A percentile compares a stretch with the other conserved stretches of the same genome.
These are phyloP conservation scores for Meloidogyne exigua DNA, from an alignment of 1,140 invertebrate genomes.

Conservation along the genomic window DNA sequence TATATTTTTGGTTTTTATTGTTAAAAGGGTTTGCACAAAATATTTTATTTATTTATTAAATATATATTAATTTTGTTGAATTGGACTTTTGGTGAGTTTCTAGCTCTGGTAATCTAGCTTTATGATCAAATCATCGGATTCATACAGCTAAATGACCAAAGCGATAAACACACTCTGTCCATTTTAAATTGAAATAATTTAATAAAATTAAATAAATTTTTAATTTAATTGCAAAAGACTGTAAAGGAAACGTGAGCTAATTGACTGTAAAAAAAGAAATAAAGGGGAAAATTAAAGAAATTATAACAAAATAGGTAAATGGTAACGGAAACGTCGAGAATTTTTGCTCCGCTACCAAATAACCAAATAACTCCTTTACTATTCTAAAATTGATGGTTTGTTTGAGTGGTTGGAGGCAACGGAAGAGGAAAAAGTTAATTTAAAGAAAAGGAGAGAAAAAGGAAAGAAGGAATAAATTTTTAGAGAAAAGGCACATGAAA, in stretches of 20 bases:
- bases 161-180: neutral
- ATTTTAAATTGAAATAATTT: neutral
- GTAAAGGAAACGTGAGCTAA: neutral
- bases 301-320: constrained; percentile 5
- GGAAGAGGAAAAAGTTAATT: neutral
- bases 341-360: neutral
- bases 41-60: too few relatives aligned
- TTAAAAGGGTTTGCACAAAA: too few relatives aligned
- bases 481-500: neutral
- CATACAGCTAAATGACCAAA: constrained; percentile 4
- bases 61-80: neutral
- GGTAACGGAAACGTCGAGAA: constrained; percentile 9
- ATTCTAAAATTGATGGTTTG: constrained; percentile 1
- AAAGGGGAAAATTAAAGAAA: neutral
- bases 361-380: neutral
- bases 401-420: neutral
- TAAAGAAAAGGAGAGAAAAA: neutral
- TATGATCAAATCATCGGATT: neutral
- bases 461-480: neutral
- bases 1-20: too few relatives aligned
- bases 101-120: constrained; percentile 4
- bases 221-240: neutral
- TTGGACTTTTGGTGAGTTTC: neutral
- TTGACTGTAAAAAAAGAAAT: neutral
- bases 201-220: neutral